phyloP scores from a whole-genome alignment of 1,140 invertebrate species.

The Sarcophaga peregrina region DNA sequence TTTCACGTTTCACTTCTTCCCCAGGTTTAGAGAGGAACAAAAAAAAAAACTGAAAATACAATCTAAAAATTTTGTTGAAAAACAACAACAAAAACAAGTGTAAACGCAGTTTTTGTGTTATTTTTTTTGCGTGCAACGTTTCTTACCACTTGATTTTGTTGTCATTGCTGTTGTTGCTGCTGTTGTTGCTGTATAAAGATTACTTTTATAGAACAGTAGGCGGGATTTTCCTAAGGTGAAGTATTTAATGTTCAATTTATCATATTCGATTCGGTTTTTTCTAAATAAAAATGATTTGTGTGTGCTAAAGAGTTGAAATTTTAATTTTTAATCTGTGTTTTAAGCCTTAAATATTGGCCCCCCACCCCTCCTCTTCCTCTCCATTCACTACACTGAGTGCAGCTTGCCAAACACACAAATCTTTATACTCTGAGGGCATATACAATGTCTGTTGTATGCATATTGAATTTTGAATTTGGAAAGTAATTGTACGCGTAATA shows the following conservation, averaged over 20 bases:
- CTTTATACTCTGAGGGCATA: too few species aligned
- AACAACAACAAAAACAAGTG: not conserved
- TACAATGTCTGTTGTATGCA: too few species aligned
- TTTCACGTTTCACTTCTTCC: not conserved
- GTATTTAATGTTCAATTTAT: slow-evolving; percentile 39
- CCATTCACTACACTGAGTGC: too few species aligned
- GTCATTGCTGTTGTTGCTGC: not conserved
- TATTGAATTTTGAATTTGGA: too few species aligned
- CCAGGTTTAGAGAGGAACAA: not conserved
- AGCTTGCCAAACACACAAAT: too few species aligned
- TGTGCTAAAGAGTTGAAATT: not conserved
- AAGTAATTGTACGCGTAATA: too few species aligned
- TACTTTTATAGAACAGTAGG: slow-evolving; percentile 33
- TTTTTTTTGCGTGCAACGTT: not conserved
- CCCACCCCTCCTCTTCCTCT: too few species aligned
- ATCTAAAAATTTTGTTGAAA: slow-evolving; percentile 16
- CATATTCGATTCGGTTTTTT: not conserved
- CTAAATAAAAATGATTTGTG: slow-evolving; percentile 37
- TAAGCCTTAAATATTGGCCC: not conserved
- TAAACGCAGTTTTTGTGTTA: too few species aligned
- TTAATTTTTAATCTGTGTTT: not conserved
- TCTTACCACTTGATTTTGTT: not conserved
- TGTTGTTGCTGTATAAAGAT: not conserved
- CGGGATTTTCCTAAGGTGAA: slow-evolving; percentile 41
- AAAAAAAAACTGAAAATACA: not conserved